Base-by-base conservation (phyloP, 1,140 invertebrate genomes). In the Neocloeon triangulifer region DNA sequence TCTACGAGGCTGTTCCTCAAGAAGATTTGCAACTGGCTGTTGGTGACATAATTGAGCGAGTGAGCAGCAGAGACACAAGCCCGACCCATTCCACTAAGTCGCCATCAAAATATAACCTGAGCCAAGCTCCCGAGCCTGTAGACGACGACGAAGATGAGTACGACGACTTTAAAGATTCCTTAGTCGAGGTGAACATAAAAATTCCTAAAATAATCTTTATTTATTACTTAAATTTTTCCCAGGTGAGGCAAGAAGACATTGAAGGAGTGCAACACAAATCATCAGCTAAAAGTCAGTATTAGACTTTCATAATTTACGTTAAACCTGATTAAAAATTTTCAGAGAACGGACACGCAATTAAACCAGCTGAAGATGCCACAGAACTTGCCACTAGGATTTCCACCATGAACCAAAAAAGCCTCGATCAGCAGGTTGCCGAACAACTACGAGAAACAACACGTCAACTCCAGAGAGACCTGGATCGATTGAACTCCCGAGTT, bases 11-110 rank as follows among this genome's bases (percentile, higher is more conserved):
- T 31, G 54, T 60, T 22, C 67, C 67, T 27, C 58, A 61, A 34
- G 64, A 69, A 37, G 75, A 79, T 48, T 55, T 79, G 32, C 65
- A 77, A 49, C 46, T 78, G 34, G 58, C 78, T 1, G 70, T 74
- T 15, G 75, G 75, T 1, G 71, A 74, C 39, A 66, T 77, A 33
- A 53, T 74, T 8, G 62, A 71, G 31, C 55, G 64, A 32, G 67
- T 73, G 22, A 55, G 53, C 19, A 51, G 57, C 42, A 40, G 56
- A 39, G 43, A 57, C 45, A 54, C 52, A 14, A 55, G 51, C 40
- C 54, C 48, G 44, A 57, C 52, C 19, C 57, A 51, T 14, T 29
- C 27, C 32, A 54, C 54, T 41, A 58, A 55, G 30, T 59, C 55
- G 41, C 52, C 58, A 13, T 58, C 49, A 38, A 57, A 49, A 39